A percentile compares a stretch with the other conserved stretches of the same genome.
These are phyloP conservation scores for Eulemur rufifrons DNA, from an alignment of 2,113 vertebrate genomes.

Conservation along the genomic window DNA sequence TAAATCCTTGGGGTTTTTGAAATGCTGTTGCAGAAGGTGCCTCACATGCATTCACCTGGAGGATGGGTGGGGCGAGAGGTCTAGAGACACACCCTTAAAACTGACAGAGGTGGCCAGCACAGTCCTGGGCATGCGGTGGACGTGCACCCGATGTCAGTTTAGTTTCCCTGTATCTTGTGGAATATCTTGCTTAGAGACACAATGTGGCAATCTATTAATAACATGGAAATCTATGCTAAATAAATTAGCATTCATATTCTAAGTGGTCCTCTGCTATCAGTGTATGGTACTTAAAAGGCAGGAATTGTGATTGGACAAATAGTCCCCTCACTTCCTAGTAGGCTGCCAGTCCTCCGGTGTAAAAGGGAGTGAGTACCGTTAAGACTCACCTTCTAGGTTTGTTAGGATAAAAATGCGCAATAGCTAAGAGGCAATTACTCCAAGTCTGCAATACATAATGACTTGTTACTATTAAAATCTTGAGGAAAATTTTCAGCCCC, in stretches of 20 bases:
- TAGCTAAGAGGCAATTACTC: not conserved
- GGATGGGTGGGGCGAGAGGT: not conserved
- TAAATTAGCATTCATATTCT: not conserved
- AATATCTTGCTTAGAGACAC: not conserved
- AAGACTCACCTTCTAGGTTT: not conserved
- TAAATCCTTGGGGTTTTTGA: not conserved
- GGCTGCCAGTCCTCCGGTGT: not conserved
- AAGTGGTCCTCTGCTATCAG: not conserved
- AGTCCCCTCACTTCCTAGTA: not conserved
- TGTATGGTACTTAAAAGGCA: not conserved
- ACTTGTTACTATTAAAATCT: not conserved
- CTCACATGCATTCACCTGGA: not conserved
- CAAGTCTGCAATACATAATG: not conserved
- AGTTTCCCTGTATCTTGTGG: not conserved
- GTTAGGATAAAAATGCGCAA: not conserved
- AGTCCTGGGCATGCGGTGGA: rapidly evolving
- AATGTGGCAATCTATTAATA: not conserved
- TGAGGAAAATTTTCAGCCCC: not conserved
- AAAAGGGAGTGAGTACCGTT: not conserved
- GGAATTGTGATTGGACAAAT: not conserved
- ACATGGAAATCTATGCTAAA: too few species aligned
- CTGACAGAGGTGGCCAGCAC: not conserved
- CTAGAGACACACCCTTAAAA: not conserved
- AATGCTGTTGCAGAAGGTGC: not conserved
- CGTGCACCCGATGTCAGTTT: not conserved